Evolutionary conservation across 2,888 invertebrate species (phyloP).

Genomic region (Hesperia comma): DNA sequence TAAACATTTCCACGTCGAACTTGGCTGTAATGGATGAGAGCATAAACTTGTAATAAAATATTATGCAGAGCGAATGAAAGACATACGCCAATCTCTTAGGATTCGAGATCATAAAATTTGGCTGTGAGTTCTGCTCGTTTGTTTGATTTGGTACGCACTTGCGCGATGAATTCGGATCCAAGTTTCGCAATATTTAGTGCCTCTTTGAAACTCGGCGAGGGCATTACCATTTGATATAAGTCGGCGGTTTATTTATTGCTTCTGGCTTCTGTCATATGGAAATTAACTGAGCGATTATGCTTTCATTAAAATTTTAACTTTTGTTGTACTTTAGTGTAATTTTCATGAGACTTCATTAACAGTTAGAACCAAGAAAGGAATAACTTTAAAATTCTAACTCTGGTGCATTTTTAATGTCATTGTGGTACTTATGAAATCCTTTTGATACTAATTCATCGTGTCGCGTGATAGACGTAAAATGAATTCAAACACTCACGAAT

Average conservation of each 20-base stretch:
- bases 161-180: conserved; percentile 29
- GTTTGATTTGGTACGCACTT: conserved; percentile 34
- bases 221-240: conserved; percentile 27
- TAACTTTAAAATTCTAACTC: no score
- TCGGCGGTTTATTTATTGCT: conserved; percentile 18
- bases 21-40: conserved; percentile 35
- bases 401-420: no score
- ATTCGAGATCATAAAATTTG: conserved; percentile 36
- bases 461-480: no score
- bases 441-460: no score
- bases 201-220: conserved; percentile 28
- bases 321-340: no score
- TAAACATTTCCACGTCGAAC: conserved; percentile 35
- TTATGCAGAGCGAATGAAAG: conserved; percentile 36
- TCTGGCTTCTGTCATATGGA: background rate
- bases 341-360: no score
- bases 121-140: conserved; percentile 31
- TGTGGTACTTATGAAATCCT: no score
- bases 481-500: no score
- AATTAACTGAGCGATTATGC: conserved; percentile 19
- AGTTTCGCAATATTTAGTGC: conserved; percentile 34
- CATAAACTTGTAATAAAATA: conserved; percentile 37
- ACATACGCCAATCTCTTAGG: conserved; percentile 36
- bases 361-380: no score
- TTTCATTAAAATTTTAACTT: background rate